These are phyloP conservation scores for Deilephila elpenor DNA, from an alignment of 2,888 invertebrate genomes.

Conservation along the genomic window DNA sequence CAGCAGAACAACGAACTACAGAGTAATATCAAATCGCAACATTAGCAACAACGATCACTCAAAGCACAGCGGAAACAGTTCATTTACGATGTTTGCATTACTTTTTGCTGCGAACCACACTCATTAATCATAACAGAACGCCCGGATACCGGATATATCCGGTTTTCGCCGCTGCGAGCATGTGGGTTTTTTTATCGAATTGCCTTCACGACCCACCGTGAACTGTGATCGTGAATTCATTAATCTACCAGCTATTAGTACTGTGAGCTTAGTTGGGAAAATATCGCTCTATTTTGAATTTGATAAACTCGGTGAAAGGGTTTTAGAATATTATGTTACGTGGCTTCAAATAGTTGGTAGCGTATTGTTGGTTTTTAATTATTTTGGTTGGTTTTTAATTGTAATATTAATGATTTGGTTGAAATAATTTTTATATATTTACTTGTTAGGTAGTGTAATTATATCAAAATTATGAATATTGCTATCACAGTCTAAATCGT, in stretches of 20 bases:
- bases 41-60: slow-evolving; percentile 29
- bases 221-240: slow-evolving; percentile 23
- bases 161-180: slow-evolving; percentile 37
- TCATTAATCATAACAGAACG: slow-evolving; percentile 54
- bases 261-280: background rate
- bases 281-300: background rate
- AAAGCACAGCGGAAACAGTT: slow-evolving; percentile 49
- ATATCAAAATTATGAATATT: too few species aligned
- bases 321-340: background rate
- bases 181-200: slow-evolving; percentile 36
- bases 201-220: slow-evolving; percentile 34
- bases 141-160: slow-evolving; percentile 41
- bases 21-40: background rate
- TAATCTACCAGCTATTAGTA: slow-evolving; percentile 6
- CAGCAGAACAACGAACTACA: background rate
- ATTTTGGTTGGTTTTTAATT: too few species aligned
- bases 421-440: too few species aligned
- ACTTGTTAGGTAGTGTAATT: too few species aligned
- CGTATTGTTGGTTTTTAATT: too few species aligned
- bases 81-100: slow-evolving; percentile 47
- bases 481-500: too few species aligned
- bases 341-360: background rate
- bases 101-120: slow-evolving; percentile 42
- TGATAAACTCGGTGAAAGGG: background rate
- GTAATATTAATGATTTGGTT: too few species aligned